Percentiles rank a stretch among this genome's conserved stretches.
These are phyloP conservation scores for Plecotus auritus DNA, from an alignment of 2,113 vertebrate species.

Conservation along the genomic window DNA sequence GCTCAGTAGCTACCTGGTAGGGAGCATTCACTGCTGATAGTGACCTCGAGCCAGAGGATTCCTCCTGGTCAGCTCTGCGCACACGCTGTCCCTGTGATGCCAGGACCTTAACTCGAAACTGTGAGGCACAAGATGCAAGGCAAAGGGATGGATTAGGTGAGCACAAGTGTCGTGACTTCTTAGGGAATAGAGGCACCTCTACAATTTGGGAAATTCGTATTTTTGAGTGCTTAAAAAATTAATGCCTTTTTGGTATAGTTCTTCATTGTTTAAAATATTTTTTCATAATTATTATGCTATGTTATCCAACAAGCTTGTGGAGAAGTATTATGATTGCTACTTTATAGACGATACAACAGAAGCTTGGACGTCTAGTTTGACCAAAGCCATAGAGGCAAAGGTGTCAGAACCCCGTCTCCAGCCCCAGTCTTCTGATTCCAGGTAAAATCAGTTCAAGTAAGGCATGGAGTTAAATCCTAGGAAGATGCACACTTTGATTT, in stretches of 20 bases:
- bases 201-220: neutral
- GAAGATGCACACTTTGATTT: neutral
- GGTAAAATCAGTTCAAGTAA: neutral
- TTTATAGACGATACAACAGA: neutral
- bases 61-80: neutral
- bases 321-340: neutral
- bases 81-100: neutral
- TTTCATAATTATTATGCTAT: neutral
- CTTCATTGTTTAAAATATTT: neutral
- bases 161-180: neutral
- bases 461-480: neutral
- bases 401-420: neutral
- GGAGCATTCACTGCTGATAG: neutral
- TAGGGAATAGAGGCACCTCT: neutral
- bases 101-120: neutral
- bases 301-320: neutral
- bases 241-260: neutral
- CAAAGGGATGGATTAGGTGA: neutral
- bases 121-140: neutral
- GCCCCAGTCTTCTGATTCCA: neutral
- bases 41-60: neutral
- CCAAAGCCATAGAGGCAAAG: neutral
- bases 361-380: neutral
- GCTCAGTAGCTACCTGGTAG: neutral
- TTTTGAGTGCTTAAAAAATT: neutral